Evolutionary conservation across 2,797 vertebrate species (phyloP).

Genomic region (Ceyx erithaca): DNA sequence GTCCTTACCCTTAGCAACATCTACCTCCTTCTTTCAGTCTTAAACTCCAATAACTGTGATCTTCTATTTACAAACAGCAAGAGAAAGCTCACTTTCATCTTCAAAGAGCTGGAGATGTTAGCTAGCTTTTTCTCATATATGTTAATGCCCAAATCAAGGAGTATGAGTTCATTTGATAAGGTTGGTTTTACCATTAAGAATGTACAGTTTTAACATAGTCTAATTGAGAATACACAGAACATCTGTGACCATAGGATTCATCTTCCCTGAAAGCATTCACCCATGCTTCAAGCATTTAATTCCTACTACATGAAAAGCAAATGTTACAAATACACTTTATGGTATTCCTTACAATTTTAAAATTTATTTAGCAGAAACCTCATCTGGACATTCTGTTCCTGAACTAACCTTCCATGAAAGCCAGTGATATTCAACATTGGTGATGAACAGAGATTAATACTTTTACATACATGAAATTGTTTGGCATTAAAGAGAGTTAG

Average conservation of each 20-base stretch:
- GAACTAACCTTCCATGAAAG: not conserved
- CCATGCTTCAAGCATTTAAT: not conserved
- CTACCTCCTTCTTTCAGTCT: not conserved
- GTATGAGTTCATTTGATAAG: conserved; percentile 23
- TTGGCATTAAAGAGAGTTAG: not conserved
- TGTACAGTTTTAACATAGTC: not conserved
- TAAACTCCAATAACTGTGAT: not conserved
- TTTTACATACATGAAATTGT: not conserved
- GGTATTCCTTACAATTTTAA: not conserved
- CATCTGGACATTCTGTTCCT: not conserved
- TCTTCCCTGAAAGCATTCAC: conserved; percentile 1
- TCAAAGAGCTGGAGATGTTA: conserved; percentile 25
- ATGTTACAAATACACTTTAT: not conserved
- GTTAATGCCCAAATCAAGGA: conserved; percentile 11
- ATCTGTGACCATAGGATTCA: not conserved
- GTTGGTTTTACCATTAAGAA: not conserved
- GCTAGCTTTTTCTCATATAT: not conserved
- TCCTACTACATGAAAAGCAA: not conserved
- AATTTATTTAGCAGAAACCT: not conserved
- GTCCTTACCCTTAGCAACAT: not conserved
- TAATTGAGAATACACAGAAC: conserved; percentile 10
- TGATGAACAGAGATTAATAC: not conserved
- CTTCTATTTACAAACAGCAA: conserved; percentile 38
- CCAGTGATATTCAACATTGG: not conserved
- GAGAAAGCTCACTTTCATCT: conserved; percentile 10